Conservation (phyloP, 2,797 vertebrate genomes). For the Melanotaenia nigrans region DNA sequence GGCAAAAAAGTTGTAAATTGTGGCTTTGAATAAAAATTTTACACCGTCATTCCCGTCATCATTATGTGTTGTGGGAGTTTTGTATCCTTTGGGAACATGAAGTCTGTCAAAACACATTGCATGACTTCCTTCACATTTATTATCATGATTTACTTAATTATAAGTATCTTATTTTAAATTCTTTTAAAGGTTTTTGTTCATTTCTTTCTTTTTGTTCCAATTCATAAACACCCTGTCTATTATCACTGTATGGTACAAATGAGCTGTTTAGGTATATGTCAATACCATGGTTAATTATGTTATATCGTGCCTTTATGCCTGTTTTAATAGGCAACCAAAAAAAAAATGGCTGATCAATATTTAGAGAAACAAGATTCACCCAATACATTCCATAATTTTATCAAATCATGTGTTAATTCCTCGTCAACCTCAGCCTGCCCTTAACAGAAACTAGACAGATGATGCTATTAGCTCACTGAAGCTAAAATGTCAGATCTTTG, state of each 20-base stretch:
- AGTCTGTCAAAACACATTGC: not conserved
- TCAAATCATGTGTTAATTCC: too few relatives aligned
- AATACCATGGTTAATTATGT: not conserved
- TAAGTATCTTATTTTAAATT: not conserved
- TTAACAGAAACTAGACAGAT: too few relatives aligned
- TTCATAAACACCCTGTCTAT: not conserved
- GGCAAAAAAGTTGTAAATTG: constrained; percentile 22
- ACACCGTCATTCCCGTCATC: constrained; percentile 14
- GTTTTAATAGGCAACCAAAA: too few relatives aligned
- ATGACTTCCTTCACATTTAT: constrained; percentile 30
- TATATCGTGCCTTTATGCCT: not conserved
- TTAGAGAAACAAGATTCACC: too few relatives aligned
- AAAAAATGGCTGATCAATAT: too few relatives aligned
- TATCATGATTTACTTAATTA: constrained; percentile 6
- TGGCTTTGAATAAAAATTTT: constrained; percentile 8
- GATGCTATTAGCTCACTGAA: too few relatives aligned
- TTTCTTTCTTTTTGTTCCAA: not conserved
- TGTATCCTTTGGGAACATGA: not conserved
- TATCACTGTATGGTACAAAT: not conserved
- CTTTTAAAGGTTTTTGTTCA: not conserved
- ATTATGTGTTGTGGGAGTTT: constrained; percentile 16
- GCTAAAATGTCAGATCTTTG: too few relatives aligned
- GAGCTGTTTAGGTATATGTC: not conserved
- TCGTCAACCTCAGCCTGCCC: too few relatives aligned
- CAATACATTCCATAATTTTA: too few relatives aligned